Conservation (phyloP, 2,888 invertebrate genomes). For the Pammene fasciana region DNA sequence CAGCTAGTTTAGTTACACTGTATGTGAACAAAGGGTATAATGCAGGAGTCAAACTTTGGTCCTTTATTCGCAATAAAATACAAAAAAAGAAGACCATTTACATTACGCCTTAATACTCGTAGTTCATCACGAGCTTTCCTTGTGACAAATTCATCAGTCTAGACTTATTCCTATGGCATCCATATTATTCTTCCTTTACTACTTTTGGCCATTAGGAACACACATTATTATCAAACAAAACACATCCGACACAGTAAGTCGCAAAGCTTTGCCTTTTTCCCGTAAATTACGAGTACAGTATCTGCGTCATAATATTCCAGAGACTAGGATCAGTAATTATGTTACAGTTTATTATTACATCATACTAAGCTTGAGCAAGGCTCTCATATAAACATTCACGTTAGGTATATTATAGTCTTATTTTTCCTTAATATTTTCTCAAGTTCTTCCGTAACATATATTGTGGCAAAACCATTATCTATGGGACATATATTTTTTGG, state of each 20-base stretch:
- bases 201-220: neutral
- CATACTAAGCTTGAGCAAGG: neutral
- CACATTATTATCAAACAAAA: neutral
- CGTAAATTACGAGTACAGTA: slow-evolving; percentile 18
- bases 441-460: slow-evolving; percentile 16
- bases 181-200: neutral
- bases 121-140: too few relatives aligned
- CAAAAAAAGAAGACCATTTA: too few relatives aligned
- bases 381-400: slow-evolving; percentile 2
- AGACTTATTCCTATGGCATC: too few relatives aligned
- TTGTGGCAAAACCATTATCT: slow-evolving; percentile 27
- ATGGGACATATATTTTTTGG: slow-evolving; percentile 29
- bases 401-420: neutral
- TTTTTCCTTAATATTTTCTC: neutral
- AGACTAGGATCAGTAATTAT: slow-evolving; percentile 3
- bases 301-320: slow-evolving; percentile 2
- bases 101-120: too few relatives aligned
- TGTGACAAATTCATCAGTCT: too few relatives aligned
- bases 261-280: neutral
- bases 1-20: too few relatives aligned
- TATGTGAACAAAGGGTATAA: too few relatives aligned
- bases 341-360: slow-evolving; percentile 29
- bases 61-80: too few relatives aligned
- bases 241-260: neutral
- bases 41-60: too few relatives aligned